These are phyloP conservation scores for Callorhinus ursinus DNA, from an alignment of 2,113 vertebrate species.

Conservation along the genomic window DNA sequence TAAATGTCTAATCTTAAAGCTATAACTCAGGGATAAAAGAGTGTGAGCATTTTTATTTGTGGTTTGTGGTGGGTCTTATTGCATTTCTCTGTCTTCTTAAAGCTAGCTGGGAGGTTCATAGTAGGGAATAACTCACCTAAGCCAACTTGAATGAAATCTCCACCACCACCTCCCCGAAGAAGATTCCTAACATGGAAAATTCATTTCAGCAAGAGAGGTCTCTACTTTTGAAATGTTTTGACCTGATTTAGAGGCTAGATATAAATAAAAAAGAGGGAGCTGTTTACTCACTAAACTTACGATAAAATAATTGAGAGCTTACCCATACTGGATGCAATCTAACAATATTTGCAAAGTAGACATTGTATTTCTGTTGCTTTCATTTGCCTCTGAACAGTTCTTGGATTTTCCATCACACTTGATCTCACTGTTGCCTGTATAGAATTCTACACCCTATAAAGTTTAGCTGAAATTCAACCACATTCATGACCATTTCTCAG, in stretches of 20 bases:
- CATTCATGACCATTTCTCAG: background rate
- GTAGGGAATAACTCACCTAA: slow-evolving; percentile 52
- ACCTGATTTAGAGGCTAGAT: slow-evolving; percentile 51
- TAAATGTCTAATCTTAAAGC: slow-evolving; percentile 66
- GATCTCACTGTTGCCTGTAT: background rate
- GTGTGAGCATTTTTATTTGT: slow-evolving; percentile 54
- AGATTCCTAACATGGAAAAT: slow-evolving; percentile 62
- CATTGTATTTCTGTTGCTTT: slow-evolving; percentile 5
- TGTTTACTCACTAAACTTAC: slow-evolving; percentile 33
- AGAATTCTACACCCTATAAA: background rate
- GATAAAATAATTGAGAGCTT: slow-evolving; percentile 49
- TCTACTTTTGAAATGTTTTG: slow-evolving; percentile 32
- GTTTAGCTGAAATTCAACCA: background rate
- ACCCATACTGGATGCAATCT: background rate
- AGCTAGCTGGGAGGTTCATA: slow-evolving; percentile 19
- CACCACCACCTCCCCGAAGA: background rate
- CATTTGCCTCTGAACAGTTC: background rate
- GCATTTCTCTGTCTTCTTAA: slow-evolving; percentile 47
- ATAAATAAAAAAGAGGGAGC: slow-evolving; percentile 39
- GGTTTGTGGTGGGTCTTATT: slow-evolving; percentile 56
- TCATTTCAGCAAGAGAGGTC: background rate
- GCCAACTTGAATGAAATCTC: slow-evolving; percentile 60
- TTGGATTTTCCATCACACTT: background rate
- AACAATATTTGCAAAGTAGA: background rate
- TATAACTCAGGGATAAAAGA: slow-evolving; percentile 51